Conservation (phyloP, 2,797 vertebrate genomes). For the Champsocephalus gunnari region DNA sequence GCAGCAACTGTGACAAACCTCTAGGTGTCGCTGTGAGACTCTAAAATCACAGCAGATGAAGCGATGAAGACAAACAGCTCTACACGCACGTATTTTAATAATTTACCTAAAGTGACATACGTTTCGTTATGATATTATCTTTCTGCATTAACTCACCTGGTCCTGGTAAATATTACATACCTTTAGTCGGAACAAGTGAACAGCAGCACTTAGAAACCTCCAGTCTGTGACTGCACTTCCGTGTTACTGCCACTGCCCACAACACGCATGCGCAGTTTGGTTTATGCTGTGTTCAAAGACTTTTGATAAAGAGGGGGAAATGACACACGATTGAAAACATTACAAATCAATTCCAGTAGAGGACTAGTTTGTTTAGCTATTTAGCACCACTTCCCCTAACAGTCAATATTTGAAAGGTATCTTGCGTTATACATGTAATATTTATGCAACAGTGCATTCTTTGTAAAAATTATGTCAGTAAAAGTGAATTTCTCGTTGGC, state of each 20-base stretch:
- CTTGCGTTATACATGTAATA: no score
- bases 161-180: conserved; percentile 19
- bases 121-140: neutral
- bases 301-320: conserved; percentile 25
- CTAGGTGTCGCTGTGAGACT: conserved; percentile 49
- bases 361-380: neutral
- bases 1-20: neutral
- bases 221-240: conserved; percentile 47
- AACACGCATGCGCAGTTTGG: conserved; percentile 22
- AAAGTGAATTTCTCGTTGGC: neutral
- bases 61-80: neutral
- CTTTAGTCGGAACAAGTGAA: conserved; percentile 22
- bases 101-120: no score
- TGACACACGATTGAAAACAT: neutral
- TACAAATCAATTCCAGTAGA: neutral
- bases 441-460: no score
- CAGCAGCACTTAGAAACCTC: neutral
- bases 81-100: neutral
- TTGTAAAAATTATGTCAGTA: no score
- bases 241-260: neutral
- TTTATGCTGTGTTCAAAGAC: neutral
- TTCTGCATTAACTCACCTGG: accelerated
- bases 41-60: neutral
- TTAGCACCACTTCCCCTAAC: no score
- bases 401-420: no score